Evolutionary conservation across 1,140 invertebrate species (phyloP).

Genomic region (Achroia grisella): DNA sequence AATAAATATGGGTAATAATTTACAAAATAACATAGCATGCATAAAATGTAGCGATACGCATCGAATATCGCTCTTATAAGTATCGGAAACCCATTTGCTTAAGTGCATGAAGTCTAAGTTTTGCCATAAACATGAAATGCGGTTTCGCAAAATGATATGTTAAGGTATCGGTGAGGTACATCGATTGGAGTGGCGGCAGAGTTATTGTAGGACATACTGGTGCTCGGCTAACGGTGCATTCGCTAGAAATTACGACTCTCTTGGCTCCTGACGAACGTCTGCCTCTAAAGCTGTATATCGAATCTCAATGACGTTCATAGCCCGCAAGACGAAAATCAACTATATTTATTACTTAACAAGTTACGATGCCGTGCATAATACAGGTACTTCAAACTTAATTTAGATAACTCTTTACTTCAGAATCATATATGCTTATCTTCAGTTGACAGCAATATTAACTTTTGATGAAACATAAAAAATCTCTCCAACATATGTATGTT

Average conservation of each 20-base stretch:
- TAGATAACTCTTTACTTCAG: too few species aligned
- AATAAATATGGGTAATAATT: constrained; percentile 34
- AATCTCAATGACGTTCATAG: constrained; percentile 43
- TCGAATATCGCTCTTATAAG: constrained; percentile 55
- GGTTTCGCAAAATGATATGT: constrained; percentile 62
- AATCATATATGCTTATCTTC: too few species aligned
- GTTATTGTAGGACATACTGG: too few species aligned
- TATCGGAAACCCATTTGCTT: constrained; percentile 68
- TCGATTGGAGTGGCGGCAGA: not conserved
- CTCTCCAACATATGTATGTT: too few species aligned
- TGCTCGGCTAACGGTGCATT: too few species aligned
- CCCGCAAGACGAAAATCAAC: constrained; percentile 54
- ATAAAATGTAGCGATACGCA: constrained; percentile 44
- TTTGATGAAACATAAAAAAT: too few species aligned
- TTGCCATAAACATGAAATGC: constrained; percentile 68
- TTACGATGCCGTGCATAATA: constrained; percentile 25
- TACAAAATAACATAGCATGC: constrained; percentile 30
- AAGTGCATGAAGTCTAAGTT: constrained; percentile 68
- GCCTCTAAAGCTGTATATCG: constrained; percentile 18
- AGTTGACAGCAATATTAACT: too few species aligned
- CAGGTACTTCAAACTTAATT: too few species aligned
- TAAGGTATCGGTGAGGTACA: constrained; percentile 34
- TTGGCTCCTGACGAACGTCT: too few species aligned
- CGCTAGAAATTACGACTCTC: too few species aligned
- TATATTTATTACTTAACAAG: constrained; percentile 53